phyloP scores from a whole-genome alignment of 2,888 invertebrate genomes.

The Tinea pellionella region DNA sequence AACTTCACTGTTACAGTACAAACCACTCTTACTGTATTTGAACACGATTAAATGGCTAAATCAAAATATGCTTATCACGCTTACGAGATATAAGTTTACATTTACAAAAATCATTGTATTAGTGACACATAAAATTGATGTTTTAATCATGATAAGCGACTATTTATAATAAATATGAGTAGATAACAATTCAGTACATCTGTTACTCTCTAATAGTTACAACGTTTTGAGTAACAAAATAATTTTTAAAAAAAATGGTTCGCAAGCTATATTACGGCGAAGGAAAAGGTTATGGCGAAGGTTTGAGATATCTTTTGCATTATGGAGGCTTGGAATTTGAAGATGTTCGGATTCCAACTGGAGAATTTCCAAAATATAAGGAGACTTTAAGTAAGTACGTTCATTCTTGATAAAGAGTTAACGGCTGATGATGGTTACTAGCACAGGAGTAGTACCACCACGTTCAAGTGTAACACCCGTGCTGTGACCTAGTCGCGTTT shows the following conservation, averaged over 20 bases:
- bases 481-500: too few species aligned
- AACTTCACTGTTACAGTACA: too few species aligned
- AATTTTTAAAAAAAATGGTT: not conserved
- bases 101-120: not conserved
- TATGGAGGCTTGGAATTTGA: slow-evolving; percentile 10
- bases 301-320: slow-evolving; percentile 7
- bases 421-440: too few species aligned
- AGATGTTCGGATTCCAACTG: slow-evolving; percentile 4
- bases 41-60: too few species aligned
- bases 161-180: not conserved
- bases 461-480: too few species aligned
- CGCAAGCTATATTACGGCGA: slow-evolving; percentile 2
- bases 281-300: not conserved
- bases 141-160: not conserved
- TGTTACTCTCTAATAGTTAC: not conserved
- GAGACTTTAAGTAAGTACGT: not conserved
- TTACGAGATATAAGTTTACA: not conserved
- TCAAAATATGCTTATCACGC: not conserved
- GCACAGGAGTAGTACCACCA: too few species aligned
- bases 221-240: not conserved
- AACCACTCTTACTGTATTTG: too few species aligned
- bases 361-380: not conserved
- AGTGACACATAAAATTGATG: not conserved
- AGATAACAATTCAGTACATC: not conserved
- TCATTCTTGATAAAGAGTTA: not conserved